Base-by-base conservation (phyloP, 2,797 vertebrate species). In the Loris lydekkerianus region DNA sequence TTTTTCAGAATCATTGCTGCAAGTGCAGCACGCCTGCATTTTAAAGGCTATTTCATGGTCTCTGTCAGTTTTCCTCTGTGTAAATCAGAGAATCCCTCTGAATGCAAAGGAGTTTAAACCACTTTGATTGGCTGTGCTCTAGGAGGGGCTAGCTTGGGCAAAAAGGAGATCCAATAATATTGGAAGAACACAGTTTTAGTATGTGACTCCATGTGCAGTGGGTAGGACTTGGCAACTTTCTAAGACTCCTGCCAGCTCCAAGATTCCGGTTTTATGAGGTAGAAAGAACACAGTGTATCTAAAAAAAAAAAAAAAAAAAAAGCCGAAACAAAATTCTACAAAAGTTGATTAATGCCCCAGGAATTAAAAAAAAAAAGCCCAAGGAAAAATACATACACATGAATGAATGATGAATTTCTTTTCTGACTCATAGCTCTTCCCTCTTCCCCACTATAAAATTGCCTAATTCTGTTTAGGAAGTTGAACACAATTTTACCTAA, bases 231-330 rank as follows among this genome's bases (percentile, higher is more conserved):
- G 76, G 46, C 4, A 11, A 87, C 89, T 93, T 89, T 80, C 67
- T 9, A 20, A 93, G 75, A n/a, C 23, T 95, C 63, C 49, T 86
- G 76, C 88, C 70, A 69, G 72, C 46, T 81, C 63, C 37, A 73
- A 49, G 69, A 43, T 83, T 69, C 65, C 65, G 56, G 84, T 83
- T 97, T 97, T 91, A 95, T 94, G 83, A 93, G 78, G 67, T 76
- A 95, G 88, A 96, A 94, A 96, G 88, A 96, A 95, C 56, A 92
- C 6, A 25, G 40, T 78, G 75, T 93, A 77, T 86, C 92, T 27
- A 34, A 34, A 72, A 80, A 61, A 46, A 72, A 84, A 73, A 34
- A 63, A 73, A 27, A 25, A 13, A 43, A 53, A 34, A 70, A 15
- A 58, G 69, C 43, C 34, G 37, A 86, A 92, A 95, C 40, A 70